Base-by-base conservation (phyloP, 2,113 vertebrate species). In the Dipodomys merriami region DNA sequence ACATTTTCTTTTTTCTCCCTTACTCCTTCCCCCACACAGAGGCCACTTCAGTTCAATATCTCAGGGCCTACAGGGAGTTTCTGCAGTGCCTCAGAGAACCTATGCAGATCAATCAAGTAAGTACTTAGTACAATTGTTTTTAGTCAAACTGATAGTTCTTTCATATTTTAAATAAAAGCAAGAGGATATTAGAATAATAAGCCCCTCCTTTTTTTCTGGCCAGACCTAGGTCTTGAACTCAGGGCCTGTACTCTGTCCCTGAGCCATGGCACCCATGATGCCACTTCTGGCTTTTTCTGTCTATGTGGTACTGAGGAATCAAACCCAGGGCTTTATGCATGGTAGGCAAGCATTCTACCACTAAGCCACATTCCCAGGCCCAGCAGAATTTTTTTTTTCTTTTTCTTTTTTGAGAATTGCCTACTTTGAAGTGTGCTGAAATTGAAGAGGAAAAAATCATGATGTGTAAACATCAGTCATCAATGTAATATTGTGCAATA, bases 61-160 rank as follows among this genome's bases (percentile, higher is more conserved):
- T 80, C 98, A 98, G 97, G 99, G 99, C 78, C 96, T 99, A 46
- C 99, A 98, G 22, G 98, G 98, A 94, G 94, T 98, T 85, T 96
- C 98, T 86, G 98, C 96, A 2, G 93, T 98, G 74, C 98, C 98
- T 2, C 96, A 98, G 94, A 98, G 99, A 95, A 99, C 98, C 53
- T 99, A 99, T 4, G 97, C 99, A 1, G 99, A 99, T 97, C 99
- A 99, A 97, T 98, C 96, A 27, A 93, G 97, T 97, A 92, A 97
- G 97, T 96, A 87, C 22, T 77, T 87, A 33, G 29, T 76, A 27
- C 68, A 72, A 60, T 20, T n/a, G 64, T 35, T 91, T 94, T 76
- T 77, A 29, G 11, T 82, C 20, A 57, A 7, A 57, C 62, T 33
- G 87, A 57, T 23, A 35, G 18, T 77, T 90, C 9, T 11, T 80